These are phyloP conservation scores for Globia sparganii DNA, from an alignment of 2,888 invertebrate species.

Conservation along the genomic window DNA sequence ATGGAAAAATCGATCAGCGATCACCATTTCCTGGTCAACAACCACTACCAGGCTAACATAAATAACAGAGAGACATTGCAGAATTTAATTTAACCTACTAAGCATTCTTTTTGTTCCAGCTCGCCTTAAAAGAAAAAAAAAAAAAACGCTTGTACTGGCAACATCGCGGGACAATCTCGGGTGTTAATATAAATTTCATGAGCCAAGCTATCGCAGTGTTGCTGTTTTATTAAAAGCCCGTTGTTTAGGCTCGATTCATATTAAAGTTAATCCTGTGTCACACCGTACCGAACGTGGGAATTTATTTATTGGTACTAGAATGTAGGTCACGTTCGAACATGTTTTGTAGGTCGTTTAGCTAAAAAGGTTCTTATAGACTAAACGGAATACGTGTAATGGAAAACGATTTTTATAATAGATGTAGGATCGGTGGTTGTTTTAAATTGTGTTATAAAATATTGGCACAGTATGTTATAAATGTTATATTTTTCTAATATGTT, in stretches of 20 bases:
- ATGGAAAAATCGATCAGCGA: conserved; percentile 14
- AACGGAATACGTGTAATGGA: conserved; percentile 35
- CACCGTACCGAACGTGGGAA: conserved; percentile 66
- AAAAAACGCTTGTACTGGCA: conserved; percentile 66
- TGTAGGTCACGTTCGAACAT: conserved; percentile 59
- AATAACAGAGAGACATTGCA: conserved; percentile 46
- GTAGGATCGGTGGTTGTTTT: not conserved
- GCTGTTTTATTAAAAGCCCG: conserved; percentile 79
- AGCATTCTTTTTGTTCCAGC: conserved; percentile 61
- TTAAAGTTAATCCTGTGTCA: conserved; percentile 71
- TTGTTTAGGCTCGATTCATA: conserved; percentile 78
- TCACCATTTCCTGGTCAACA: conserved; percentile 6
- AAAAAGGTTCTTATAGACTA: conserved; percentile 51
- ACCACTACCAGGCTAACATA: conserved; percentile 53
- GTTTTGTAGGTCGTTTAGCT: conserved; percentile 49
- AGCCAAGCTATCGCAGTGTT: conserved; percentile 74
- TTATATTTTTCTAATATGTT: no score
- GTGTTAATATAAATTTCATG: conserved; percentile 82
- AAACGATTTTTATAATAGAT: conserved; percentile 25
- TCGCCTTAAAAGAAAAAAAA: conserved; percentile 63
- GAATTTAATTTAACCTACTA: conserved; percentile 67
- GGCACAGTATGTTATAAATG: no score
- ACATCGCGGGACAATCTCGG: conserved; percentile 74
- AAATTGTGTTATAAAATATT: not conserved
- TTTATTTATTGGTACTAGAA: conserved; percentile 64